Evolutionary conservation across 92 coral and sea anemone species (phyloP), one percentile per base, ranked within the genome.

Genomic region (Ricordea florida): DNA sequence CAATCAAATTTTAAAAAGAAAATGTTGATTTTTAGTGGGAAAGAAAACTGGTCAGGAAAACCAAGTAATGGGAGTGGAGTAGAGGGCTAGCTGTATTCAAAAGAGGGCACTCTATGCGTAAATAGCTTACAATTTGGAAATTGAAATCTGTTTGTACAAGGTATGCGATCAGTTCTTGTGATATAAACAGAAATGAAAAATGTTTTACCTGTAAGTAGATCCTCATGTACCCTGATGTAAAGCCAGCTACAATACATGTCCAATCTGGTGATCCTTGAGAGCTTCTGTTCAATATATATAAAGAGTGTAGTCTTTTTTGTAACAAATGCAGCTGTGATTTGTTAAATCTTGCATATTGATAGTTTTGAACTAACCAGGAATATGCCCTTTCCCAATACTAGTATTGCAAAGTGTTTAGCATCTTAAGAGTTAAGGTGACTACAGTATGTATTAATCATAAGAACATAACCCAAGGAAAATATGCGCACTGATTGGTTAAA

Each of bases 241-340:
- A 91, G 25, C 98, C 98, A 70, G 93, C 97, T 15, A 94, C 93
- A 75, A 94, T 92, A 64, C 98, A 94, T n/a, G 98, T 94, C 98
- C 98, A 94, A 87, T 94, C 98, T 28, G 98, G 98, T 59, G 91
- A 85, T 2, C 98, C 98, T 78, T 94, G 98, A 45, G 98, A 94
- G 67, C 98, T 94, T 72, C 98, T 94, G 70, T 28, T 17, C 6
- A 79, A 21, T 22, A 22, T 40, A 48, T 25, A 70, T n/a, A n/a
- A n/a, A n/a, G n/a, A n/a, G n/a, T n/a, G n/a, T n/a, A n/a, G n/a
- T n/a, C n/a, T 24, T 44, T 14, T 15, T 23, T 50, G 27, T n/a
- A 9, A n/a, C 22, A 3, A 3, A 46, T 21, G 47, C 33, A 35
- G n/a, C 47, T 27, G 14, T 32, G 20, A 40, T 5, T 29, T 29